Base-by-base conservation (phyloP, 2,113 vertebrate species). In the Pelvicachromis taeniatus region DNA sequence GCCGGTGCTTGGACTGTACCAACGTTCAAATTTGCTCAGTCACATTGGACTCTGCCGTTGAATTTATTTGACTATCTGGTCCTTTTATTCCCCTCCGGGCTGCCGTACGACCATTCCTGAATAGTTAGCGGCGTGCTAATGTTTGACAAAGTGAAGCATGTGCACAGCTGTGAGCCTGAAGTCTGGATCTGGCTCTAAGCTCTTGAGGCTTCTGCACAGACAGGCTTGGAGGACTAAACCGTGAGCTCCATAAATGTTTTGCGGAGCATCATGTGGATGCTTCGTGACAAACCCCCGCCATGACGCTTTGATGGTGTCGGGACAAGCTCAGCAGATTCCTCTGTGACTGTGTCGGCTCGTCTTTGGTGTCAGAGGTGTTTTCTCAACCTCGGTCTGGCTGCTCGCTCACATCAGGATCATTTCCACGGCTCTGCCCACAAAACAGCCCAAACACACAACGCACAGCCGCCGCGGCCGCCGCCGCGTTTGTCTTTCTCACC, bases 381-480 rank as follows among this genome's bases (percentile, higher is more conserved):
- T 85, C 59, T 87, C 87, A 78, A 77, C 26, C 23, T 31, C 7
- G 0, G 77, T 26, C 68, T 50, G 21, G 52, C 80, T 87, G 87
- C 83, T 80, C 33, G 1, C 33, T 80, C 90, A 1, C 5, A 88
- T 91, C 85, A 89, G 42, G 17, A 86, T 91, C 83, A 86, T 38
- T 79, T 89, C 63, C 82, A 70, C 11, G 12, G 35, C 21, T 42
- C 42, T 59, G 88, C n/a, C 61, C 83, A 31, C 29, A 84, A 83
- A 87, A 77, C 9, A 2, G 21, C 16, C 68, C 58, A 3, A 78
- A 84, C 52, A 52, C 82, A 84, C 45, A 84, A 78, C 4, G 17
- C 31, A 38, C 54, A 48, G 42, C 45, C 50, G 33, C 13, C 6
- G 3, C 26, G 26, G 26, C 61, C 40, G 63, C 77, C 13, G 61